Evolutionary conservation across 2,888 invertebrate species (phyloP).

Genomic region (Allolobophora icterica): DNA sequence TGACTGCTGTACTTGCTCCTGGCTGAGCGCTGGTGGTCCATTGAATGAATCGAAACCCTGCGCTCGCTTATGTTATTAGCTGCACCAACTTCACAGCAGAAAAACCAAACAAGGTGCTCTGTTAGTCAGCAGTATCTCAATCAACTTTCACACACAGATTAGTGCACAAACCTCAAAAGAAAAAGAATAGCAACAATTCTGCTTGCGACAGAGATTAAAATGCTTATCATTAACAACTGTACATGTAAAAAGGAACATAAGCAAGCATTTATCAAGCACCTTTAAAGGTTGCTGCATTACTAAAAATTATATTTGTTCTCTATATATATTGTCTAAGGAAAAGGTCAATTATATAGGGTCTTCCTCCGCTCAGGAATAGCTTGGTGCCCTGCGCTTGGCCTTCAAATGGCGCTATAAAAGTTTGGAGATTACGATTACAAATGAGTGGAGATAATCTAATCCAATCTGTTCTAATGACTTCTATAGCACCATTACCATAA

Average conservation of each 20-base stretch:
- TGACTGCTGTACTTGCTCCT: slow-evolving; percentile 37
- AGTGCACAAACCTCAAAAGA: not conserved
- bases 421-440: no score
- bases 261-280: not conserved
- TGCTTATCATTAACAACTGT: not conserved
- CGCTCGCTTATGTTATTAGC: slow-evolving; percentile 25
- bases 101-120: not conserved
- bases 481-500: no score
- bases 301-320: not conserved
- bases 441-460: not conserved
- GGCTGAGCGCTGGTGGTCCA: slow-evolving; percentile 3
- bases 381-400: no score
- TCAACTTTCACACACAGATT: not conserved
- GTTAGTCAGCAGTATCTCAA: not conserved
- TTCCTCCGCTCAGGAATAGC: no score
- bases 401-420: no score
- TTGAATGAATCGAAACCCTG: not conserved
- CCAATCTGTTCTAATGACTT: no score
- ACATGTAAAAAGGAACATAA: not conserved
- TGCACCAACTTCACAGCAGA: not conserved
- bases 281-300: not conserved
- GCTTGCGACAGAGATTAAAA: not conserved
- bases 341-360: not conserved
- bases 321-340: not conserved
- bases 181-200: not conserved